Conservation (phyloP, 2,888 invertebrate species). For the Heliconius cydno region DNA sequence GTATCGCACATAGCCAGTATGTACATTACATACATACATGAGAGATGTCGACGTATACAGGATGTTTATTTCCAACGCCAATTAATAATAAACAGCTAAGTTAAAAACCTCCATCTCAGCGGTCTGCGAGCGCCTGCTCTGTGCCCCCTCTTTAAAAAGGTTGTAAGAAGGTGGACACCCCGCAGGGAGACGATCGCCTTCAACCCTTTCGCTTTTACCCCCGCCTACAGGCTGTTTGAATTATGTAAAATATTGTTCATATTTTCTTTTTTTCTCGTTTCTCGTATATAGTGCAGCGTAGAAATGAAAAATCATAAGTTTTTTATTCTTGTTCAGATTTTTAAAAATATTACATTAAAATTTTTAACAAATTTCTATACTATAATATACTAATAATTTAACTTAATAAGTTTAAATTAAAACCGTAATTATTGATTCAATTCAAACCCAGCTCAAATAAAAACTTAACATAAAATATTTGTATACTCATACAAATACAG, state of each 20-base stretch:
- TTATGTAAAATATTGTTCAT: constrained; percentile 43
- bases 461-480: too few relatives aligned
- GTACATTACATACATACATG: not conserved
- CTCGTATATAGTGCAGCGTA: not conserved
- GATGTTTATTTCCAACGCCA: constrained; percentile 33
- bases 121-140: constrained; percentile 74
- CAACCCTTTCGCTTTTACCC: constrained; percentile 84
- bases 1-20: not conserved
- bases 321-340: not conserved
- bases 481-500: too few relatives aligned
- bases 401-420: not conserved
- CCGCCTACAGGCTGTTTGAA: constrained; percentile 74
- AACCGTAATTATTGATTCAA: not conserved
- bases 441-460: too few relatives aligned
- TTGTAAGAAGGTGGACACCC: constrained; percentile 82
- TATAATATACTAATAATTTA: not conserved
- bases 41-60: constrained; percentile 31
- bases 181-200: constrained; percentile 74
- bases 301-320: not conserved
- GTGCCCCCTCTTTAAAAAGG: constrained; percentile 80
- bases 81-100: constrained; percentile 38
- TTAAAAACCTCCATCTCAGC: constrained; percentile 45
- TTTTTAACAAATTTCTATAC: not conserved
- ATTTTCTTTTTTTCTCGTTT: constrained; percentile 25
- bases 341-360: not conserved